Evolutionary conservation across 2,797 vertebrate species (phyloP).

Genomic region (Phataginus tetradactyla): DNA sequence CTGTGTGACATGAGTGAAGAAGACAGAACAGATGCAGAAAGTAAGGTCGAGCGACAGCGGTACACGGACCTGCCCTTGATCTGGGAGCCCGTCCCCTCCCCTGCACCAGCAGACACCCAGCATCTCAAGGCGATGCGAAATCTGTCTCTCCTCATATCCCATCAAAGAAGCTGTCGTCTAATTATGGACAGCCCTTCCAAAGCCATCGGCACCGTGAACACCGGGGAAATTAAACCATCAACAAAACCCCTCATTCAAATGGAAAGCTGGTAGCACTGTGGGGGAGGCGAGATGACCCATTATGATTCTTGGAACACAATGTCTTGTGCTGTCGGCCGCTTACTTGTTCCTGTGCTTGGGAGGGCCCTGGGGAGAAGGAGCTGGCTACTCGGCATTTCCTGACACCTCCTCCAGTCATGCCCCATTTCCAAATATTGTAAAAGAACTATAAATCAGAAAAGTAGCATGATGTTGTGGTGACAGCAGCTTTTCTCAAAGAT

Average conservation of each 20-base stretch:
- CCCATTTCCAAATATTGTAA: not conserved
- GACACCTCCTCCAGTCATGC: fast-evolving
- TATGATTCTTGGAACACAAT: not conserved
- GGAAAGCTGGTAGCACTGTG: not conserved
- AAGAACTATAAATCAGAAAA: conserved; percentile 9
- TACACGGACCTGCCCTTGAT: not conserved
- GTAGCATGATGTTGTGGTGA: not conserved
- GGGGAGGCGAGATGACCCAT: not conserved
- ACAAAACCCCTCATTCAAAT: not conserved
- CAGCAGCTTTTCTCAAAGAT: not conserved
- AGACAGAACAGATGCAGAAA: not conserved
- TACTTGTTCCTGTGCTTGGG: not conserved
- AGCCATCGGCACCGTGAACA: not conserved
- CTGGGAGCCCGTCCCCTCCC: not conserved
- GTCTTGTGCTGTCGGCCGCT: not conserved
- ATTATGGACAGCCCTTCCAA: not conserved
- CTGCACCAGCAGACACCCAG: not conserved
- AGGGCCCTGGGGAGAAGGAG: not conserved
- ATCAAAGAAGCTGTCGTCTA: not conserved
- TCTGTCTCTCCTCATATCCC: not conserved
- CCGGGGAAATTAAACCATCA: conserved; percentile 12
- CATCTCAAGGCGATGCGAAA: not conserved
- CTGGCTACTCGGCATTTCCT: not conserved
- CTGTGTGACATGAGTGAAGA: not conserved
- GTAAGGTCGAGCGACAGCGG: not conserved